Base-by-base conservation (phyloP, 2,113 vertebrate species). In the Etheostoma cragini region DNA sequence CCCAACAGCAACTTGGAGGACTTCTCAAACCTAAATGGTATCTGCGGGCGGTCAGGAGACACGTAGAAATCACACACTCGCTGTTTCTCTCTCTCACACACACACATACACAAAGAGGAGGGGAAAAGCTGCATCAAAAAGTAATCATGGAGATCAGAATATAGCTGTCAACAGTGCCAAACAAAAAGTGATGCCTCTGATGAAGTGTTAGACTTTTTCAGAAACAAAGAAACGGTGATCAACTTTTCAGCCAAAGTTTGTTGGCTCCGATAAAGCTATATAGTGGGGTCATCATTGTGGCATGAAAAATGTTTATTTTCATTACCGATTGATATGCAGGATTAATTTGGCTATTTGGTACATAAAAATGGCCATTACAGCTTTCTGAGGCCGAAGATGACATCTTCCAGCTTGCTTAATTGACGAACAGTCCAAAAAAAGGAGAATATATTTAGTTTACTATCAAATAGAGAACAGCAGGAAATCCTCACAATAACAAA, bases 1-100 rank as follows among this genome's bases (percentile, higher is more conserved):
- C 92, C 91, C 92, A 94, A 93, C 91, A 92, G 93, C 93, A 94
- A 90, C 89, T 91, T 89, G 85, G 82, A 91, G 89, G 93, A 92
- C 91, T 93, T 91, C 90, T 88, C 87, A 89, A 90, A 93, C 83
- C 88, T 90, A 92, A 93, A 91, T 93, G 91, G 87, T 92, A 85
- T 92, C 92, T 91, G 88, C 87, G 57, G 94, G 93, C 90, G 75
- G 91, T 91, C 91, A 84, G 88, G 86, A 89, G 86, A 87, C 86
- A 75, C 81, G 76, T 81, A 84, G 78, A 87, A 80, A 91, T 89
- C 84, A 86, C 84, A 81, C 77, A 53, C 81, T n/a, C 35, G 14
- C 19, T 22, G 17, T 78, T 30, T 72, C 1, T 66, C 73, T 60
- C 77, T 52, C 72, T 49, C 65, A 53, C 77, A 62, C 77, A 62